Evolutionary conservation across 2,113 vertebrate genomes (phyloP).

Genomic region (Cairina moschata): DNA sequence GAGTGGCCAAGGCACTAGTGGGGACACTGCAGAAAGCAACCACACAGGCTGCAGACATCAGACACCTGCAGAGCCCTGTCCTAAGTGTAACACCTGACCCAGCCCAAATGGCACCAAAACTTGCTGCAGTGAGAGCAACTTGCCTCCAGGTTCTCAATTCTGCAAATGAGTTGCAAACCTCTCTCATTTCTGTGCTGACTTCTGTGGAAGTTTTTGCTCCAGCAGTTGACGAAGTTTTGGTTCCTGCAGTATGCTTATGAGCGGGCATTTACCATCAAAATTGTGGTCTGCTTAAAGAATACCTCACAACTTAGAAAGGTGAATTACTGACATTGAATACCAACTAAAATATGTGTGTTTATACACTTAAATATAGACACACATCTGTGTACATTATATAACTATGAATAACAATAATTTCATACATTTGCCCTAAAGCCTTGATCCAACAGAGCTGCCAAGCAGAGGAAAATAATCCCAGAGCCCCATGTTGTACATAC

Average conservation of each 20-base stretch:
- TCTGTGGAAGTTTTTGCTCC: not conserved
- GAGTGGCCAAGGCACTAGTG: not conserved
- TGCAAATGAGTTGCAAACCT: not conserved
- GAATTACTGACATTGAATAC: not conserved
- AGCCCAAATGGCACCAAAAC: not conserved
- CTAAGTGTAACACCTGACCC: not conserved
- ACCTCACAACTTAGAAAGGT: not conserved
- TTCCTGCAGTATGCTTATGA: not conserved
- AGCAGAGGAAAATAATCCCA: rapidly evolving
- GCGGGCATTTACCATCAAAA: not conserved
- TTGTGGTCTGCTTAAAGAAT: not conserved
- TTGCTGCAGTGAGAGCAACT: not conserved
- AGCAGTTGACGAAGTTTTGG: not conserved
- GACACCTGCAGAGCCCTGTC: not conserved
- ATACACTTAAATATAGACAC: not conserved
- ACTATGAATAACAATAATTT: not conserved
- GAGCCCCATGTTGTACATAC: not conserved
- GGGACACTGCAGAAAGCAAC: not conserved
- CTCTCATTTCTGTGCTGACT: not conserved
- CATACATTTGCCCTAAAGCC: not conserved
- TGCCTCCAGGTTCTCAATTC: not conserved
- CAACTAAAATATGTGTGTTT: not conserved
- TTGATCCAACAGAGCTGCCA: not conserved
- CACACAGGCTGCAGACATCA: not conserved
- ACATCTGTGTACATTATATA: not conserved